Base-by-base conservation (phyloP, 2,113 vertebrate species). In the Daboia siamensis region DNA sequence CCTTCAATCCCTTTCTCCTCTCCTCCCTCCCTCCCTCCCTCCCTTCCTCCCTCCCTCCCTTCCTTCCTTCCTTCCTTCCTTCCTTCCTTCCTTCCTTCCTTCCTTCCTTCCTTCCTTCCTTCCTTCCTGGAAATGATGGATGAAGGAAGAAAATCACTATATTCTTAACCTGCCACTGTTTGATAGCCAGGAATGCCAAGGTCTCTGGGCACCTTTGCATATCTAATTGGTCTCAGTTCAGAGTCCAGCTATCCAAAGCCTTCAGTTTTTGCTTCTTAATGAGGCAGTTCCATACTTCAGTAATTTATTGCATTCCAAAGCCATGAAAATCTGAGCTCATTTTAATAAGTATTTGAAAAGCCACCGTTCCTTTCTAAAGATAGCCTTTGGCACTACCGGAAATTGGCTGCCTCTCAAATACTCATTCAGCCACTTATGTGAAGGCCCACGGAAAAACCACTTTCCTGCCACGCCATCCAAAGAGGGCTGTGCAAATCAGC, bases 281-380 rank as follows among this genome's bases (percentile, higher is more conserved):
- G 94, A 95, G 94, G 54, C 64, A 29, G 93, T 94, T 90, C 93
- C 90, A 3, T 93, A n/a, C 54, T 89, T 94, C 94, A 95, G 92
- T 94, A 80, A 86, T 90, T 95, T 95, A 93, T 95, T 95, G 94
- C 89, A 29, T 33, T 80, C 92, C 48, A 48, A 5, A 92, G 87
- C 55, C 85, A 2, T 84, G 93, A 87, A 59, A 56, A 33, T 92
- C 89, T 52, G 51, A 51, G 89, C 74, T 12, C 8, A 4, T 93
- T 92, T 90, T 55, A 46, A 89, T 92, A 88, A 2, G 55, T 48
- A 54, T 2, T 0, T 59, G 84, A 55, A 7, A 5, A 20, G 0
- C 29, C 2, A 29, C 51, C 89, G 88, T 69, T 3, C 46, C 3
- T 90, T 55, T n/a, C 74, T 8, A 44, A 2, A 0, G 1, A 0